A percentile compares a stretch with the other conserved stretches of the same genome.
phyloP scores from a whole-genome alignment of 1,140 invertebrate genomes.

The Thrips palmi region DNA sequence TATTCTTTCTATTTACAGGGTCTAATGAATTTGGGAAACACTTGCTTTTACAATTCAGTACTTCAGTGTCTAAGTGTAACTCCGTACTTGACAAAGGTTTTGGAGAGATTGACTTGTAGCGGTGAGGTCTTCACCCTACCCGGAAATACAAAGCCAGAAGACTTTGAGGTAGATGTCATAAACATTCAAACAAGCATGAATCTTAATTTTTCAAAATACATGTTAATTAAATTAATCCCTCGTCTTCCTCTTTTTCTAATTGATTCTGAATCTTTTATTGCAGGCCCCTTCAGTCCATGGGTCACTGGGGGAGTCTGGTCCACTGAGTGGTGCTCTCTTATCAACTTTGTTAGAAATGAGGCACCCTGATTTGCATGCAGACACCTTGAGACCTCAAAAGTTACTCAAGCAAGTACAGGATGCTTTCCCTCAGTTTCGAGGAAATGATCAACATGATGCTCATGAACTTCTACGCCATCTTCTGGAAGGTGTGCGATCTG shows the following conservation, averaged over 20 bases:
- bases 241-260: too few relatives aligned
- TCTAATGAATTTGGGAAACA: constrained; percentile 78
- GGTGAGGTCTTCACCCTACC: constrained; percentile 48
- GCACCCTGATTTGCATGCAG: constrained; percentile 12
- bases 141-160: constrained; percentile 37
- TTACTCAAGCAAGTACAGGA: constrained; percentile 56
- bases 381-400: constrained; percentile 46
- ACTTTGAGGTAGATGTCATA: constrained; percentile 8
- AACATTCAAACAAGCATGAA: not conserved
- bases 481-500: constrained; percentile 58
- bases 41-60: constrained; percentile 92
- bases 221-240: not conserved
- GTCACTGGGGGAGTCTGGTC: constrained; percentile 45
- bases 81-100: constrained; percentile 50
- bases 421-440: constrained; percentile 67
- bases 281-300: constrained; percentile 25
- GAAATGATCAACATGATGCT: constrained; percentile 91
- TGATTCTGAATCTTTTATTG: not conserved
- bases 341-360: constrained; percentile 31
- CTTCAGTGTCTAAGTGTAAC: constrained; percentile 82
- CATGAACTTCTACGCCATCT: constrained; percentile 85
- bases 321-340: constrained; percentile 44
- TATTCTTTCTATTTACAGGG: constrained; percentile 29
- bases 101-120: constrained; percentile 45
- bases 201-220: not conserved